A percentile compares a stretch with the other conserved stretches of the same genome.
Conservation (phyloP, 2,888 invertebrate genomes). For the Thymelicus sylvestris region DNA sequence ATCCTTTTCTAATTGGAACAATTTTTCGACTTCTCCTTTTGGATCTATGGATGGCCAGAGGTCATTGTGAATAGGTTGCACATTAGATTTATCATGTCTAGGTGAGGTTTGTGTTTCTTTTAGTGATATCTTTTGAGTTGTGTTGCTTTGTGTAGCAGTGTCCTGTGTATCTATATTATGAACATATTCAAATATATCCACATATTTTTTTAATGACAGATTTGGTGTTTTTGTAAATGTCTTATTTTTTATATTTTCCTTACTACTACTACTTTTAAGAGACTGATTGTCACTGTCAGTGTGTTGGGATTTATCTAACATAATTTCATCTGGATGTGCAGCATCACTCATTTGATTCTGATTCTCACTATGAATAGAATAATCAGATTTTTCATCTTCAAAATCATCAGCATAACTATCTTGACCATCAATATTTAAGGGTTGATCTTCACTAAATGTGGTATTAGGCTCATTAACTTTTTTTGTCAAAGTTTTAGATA, state of each 20-base stretch:
- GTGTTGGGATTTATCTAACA: background rate
- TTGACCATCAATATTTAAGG: constrained; percentile 49
- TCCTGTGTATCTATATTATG: constrained; percentile 75
- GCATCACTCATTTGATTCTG: constrained; percentile 39
- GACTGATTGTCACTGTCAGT: constrained; percentile 8
- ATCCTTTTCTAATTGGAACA: constrained; percentile 75
- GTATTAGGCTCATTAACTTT: constrained; percentile 48
- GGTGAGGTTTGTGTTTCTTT: constrained; percentile 80
- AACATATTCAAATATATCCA: constrained; percentile 76
- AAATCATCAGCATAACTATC: constrained; percentile 78
- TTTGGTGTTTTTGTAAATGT: constrained; percentile 63
- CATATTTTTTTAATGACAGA: constrained; percentile 70
- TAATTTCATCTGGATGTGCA: background rate
- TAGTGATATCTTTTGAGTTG: constrained; percentile 59
- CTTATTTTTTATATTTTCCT: constrained; percentile 50
- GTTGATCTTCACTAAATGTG: constrained; percentile 41
- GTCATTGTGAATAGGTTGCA: constrained; percentile 73
- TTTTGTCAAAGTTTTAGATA: constrained; percentile 64
- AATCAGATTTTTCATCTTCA: constrained; percentile 71
- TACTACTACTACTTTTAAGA: constrained; percentile 21
- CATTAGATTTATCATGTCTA: constrained; percentile 53
- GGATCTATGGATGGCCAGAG: constrained; percentile 69
- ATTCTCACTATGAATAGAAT: constrained; percentile 44
- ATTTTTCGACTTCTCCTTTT: constrained; percentile 66
- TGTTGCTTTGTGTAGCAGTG: constrained; percentile 72